Base-by-base conservation (phyloP, 2,888 invertebrate species). In the Cyrtodaria siliqua region DNA sequence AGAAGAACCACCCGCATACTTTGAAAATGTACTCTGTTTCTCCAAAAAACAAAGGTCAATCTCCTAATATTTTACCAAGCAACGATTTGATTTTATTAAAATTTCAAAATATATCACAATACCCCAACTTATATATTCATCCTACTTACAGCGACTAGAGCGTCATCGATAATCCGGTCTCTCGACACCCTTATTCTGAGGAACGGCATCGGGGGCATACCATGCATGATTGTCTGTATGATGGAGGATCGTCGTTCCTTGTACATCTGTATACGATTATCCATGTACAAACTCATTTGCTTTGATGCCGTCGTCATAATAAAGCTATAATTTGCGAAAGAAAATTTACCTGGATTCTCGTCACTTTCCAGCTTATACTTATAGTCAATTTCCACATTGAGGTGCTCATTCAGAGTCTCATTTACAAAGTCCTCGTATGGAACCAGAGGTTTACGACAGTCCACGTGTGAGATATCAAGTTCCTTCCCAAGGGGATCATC, bases 371-470 rank as follows among this genome's bases (percentile, higher is more conserved):
- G 97, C 93, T 96, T 98, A 92, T 96, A 96, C 57, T 97, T 96
- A 94, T 97, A 98, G 94, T 98, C 98, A 91, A 96, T 95, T 93
- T 98, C 97, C 96, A 98, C 97, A 94, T 97, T 97, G 79, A 98
- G 96, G 68, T 96, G 95, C 93, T 98, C 98, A 93, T 97, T 97
- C 57, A 98, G 94, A 0, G 97, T 96, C 93, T 98, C 98, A 93
- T 98, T 98, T 93, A 98, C 97, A 94, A 98, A 98, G 89, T 98
- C 98, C 80, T 96, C 96, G 90, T 96, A 97, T 68, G 97, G 95
- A 91, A 98, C 95, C 88, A 95, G 95, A 42, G 98, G 98, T 90
- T 95, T 95, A 57, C 97, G 95, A 91, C 97, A 96, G 91, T 98
- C 97, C 89, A 97, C 93, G 24, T 96, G 95, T 90, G 95, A 95